Evolutionary conservation across 2,797 vertebrate species (phyloP).

Genomic region (Denticeps clupeoides): DNA sequence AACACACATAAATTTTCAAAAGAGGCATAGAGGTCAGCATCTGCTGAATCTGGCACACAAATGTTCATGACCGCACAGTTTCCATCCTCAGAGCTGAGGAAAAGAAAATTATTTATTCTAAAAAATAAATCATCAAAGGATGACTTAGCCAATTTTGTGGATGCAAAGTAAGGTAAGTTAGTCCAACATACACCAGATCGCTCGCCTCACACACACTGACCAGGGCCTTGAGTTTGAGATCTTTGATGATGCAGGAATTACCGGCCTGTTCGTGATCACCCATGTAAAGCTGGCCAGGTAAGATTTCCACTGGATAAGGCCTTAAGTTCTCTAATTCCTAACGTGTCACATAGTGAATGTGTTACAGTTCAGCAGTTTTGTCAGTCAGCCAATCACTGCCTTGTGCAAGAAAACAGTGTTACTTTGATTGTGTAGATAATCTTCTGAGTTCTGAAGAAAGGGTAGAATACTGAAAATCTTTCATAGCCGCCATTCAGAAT

Average conservation of each 20-base stretch:
- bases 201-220: conserved; percentile 60
- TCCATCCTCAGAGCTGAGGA: conserved; percentile 21
- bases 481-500: conserved; percentile 74
- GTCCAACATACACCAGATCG: conserved; percentile 43
- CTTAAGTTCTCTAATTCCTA: conserved; percentile 74
- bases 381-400: too few relatives aligned
- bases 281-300: conserved; percentile 66
- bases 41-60: conserved; percentile 45
- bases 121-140: neutral
- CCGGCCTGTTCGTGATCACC: conserved; percentile 63
- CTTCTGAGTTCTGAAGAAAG: conserved; percentile 73
- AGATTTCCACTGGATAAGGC: conserved; percentile 72
- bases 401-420: too few relatives aligned
- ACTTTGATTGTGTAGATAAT: conserved; percentile 75
- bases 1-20: conserved; percentile 63
- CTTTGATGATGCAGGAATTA: conserved; percentile 52
- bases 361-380: too few relatives aligned
- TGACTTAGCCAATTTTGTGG: neutral
- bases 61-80: conserved; percentile 49
- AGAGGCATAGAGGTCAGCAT: conserved; percentile 46
- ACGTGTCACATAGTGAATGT: neutral
- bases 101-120: neutral
- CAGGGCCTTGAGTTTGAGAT: conserved; percentile 68
- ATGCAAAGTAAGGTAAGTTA: neutral
- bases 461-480: conserved; percentile 66